Evolutionary conservation across 2,888 invertebrate species (phyloP).

Genomic region (Phlogophora meticulosa): DNA sequence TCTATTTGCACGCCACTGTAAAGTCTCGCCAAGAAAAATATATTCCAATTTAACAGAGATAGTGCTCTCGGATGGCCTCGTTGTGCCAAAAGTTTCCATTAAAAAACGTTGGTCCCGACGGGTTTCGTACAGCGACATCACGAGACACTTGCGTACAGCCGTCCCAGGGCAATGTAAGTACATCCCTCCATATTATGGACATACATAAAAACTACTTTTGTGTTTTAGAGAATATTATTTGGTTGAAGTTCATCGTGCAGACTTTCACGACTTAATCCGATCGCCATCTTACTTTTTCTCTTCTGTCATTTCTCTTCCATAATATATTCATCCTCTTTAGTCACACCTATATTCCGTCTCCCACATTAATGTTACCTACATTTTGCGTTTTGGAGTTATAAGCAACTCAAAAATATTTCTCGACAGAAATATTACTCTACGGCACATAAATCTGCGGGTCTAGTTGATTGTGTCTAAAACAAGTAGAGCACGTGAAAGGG

Average conservation of each 20-base stretch:
- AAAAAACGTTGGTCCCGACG: conserved; percentile 61
- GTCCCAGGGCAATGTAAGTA: conserved; percentile 36
- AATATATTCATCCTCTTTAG: too few species aligned
- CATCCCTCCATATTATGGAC: conserved; percentile 17
- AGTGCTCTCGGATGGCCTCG: conserved; percentile 67
- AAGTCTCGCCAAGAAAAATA: conserved; percentile 74
- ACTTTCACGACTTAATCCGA: too few species aligned
- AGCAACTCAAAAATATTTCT: conserved; percentile 15
- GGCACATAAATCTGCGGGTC: not conserved
- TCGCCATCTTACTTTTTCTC: too few species aligned
- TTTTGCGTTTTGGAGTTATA: conserved; percentile 37
- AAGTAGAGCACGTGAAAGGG: too few species aligned
- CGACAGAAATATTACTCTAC: conserved; percentile 2
- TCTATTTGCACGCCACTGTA: conserved; percentile 72
- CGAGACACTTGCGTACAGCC: conserved; percentile 59
- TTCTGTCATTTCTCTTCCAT: too few species aligned
- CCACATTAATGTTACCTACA: conserved; percentile 41
- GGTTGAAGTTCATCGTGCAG: too few species aligned
- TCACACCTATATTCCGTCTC: too few species aligned
- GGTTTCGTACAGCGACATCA: conserved; percentile 48
- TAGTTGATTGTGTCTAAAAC: not conserved
- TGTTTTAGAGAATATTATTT: too few species aligned
- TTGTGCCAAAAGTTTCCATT: conserved; percentile 73
- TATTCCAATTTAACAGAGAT: conserved; percentile 77
- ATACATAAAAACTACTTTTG: conserved; percentile 30